These are phyloP conservation scores for Microcebus tavaratra DNA, from an alignment of 2,113 vertebrate genomes.

Conservation along the genomic window DNA sequence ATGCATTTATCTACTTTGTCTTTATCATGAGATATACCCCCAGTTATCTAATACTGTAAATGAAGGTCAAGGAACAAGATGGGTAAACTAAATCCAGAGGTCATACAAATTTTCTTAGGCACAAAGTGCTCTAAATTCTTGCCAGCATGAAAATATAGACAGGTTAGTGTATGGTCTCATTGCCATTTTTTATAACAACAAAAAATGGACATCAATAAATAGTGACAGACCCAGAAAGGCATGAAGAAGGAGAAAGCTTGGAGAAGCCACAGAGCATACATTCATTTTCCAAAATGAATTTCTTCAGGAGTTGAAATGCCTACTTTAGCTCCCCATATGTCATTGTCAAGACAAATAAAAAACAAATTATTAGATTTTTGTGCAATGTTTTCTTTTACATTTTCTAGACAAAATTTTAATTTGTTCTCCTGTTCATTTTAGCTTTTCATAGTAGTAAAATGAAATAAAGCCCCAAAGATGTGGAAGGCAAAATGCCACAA, in stretches of 20 bases:
- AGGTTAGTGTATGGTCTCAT: not conserved
- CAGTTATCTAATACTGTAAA: not conserved
- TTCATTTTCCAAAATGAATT: not conserved
- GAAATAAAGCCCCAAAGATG: not conserved
- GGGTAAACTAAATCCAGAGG: not conserved
- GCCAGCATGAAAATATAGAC: not conserved
- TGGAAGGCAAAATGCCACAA: conserved; percentile 47
- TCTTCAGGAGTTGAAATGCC: not conserved
- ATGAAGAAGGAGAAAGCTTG: not conserved
- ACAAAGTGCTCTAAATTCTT: not conserved
- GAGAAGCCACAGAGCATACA: not conserved
- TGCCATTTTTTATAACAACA: not conserved
- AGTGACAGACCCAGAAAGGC: not conserved
- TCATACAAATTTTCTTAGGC: not conserved
- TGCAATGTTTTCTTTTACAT: not conserved
- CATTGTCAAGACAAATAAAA: not conserved
- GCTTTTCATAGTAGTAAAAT: conserved; percentile 14
- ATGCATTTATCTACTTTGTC: not conserved
- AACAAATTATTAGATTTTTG: not conserved
- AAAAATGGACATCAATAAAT: not conserved
- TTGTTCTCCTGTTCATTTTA: conserved; percentile 25
- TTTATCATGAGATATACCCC: not conserved
- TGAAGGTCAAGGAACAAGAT: not conserved
- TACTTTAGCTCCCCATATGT: not conserved
- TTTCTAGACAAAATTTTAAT: conserved; percentile 18